Conservation (phyloP, 2,113 vertebrate species). For the Brachypodius melanocephalos region DNA sequence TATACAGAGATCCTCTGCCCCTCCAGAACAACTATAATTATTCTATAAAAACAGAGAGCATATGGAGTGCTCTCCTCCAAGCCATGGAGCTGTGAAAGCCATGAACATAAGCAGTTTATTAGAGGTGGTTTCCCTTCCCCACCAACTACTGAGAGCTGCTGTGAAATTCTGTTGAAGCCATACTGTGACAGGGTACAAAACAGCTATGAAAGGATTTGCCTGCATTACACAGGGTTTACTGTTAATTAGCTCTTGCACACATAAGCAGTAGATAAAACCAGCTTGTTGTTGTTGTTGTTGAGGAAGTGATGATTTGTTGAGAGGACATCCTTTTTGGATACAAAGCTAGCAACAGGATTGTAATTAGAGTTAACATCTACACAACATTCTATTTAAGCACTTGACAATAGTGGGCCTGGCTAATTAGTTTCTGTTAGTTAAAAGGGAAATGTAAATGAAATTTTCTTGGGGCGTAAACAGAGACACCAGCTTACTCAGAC, state of each 20-base stretch:
- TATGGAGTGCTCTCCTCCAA: slow-evolving; percentile 51
- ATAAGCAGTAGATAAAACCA: slow-evolving; percentile 14
- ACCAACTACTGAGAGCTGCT: slow-evolving; percentile 34
- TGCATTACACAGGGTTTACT: slow-evolving; percentile 47
- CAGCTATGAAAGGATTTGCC: slow-evolving; percentile 41
- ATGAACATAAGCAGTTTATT: slow-evolving; percentile 45
- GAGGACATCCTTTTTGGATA: slow-evolving; percentile 52
- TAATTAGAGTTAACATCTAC: slow-evolving; percentile 66
- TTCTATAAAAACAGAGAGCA: slow-evolving; percentile 53
- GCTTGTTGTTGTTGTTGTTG: not conserved
- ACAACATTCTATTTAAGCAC: slow-evolving; percentile 44
- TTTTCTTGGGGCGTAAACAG: slow-evolving; percentile 17
- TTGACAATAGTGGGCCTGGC: slow-evolving; percentile 46
- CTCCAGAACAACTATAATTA: slow-evolving; percentile 52
- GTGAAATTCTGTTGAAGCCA: slow-evolving; percentile 55
- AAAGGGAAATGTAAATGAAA: slow-evolving; percentile 40
- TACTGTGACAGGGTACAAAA: slow-evolving; percentile 46
- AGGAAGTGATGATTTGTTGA: slow-evolving; percentile 61
- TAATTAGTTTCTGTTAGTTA: slow-evolving; percentile 71
- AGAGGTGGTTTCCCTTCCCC: slow-evolving; percentile 54
- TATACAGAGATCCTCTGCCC: not conserved
- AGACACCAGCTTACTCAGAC: not conserved
- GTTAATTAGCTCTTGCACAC: slow-evolving; percentile 69
- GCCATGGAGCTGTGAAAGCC: slow-evolving; percentile 34
- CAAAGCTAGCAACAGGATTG: slow-evolving; percentile 33